Conservation (phyloP, 2,113 vertebrate genomes). For the Cryptomyrus ogoouensis region DNA sequence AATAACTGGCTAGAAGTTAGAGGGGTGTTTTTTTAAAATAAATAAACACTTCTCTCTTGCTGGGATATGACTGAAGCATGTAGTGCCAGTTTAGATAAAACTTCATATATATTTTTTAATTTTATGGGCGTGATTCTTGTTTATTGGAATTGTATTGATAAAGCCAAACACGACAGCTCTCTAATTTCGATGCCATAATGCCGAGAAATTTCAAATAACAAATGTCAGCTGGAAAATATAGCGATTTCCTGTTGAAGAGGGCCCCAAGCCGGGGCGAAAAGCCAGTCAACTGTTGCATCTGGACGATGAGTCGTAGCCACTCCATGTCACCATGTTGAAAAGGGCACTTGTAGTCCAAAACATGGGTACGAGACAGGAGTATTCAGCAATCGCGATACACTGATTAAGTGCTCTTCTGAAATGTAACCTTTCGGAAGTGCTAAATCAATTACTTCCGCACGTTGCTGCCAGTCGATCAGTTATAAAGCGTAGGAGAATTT, state of each 20-base stretch:
- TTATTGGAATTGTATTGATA: not conserved
- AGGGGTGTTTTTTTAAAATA: not conserved
- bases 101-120: not conserved
- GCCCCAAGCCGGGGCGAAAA: not conserved
- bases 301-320: not conserved
- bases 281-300: not conserved
- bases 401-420: constrained; percentile 19
- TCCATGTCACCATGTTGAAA: not conserved
- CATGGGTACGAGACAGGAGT: not conserved
- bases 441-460: constrained; percentile 23
- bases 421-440: constrained; percentile 17
- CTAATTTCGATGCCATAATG: not conserved
- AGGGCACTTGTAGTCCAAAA: constrained; percentile 6
- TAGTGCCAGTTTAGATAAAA: not conserved
- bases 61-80: not conserved
- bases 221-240: not conserved
- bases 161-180: not conserved
- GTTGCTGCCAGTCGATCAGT: not conserved
- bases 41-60: not conserved
- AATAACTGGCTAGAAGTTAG: not conserved
- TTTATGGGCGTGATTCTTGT: not conserved
- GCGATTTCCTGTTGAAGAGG: not conserved
- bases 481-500: not conserved
- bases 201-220: not conserved
- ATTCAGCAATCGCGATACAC: constrained; percentile 13